These are phyloP conservation scores for Semnornis frantzii DNA, from an alignment of 2,113 vertebrate species.

Conservation along the genomic window DNA sequence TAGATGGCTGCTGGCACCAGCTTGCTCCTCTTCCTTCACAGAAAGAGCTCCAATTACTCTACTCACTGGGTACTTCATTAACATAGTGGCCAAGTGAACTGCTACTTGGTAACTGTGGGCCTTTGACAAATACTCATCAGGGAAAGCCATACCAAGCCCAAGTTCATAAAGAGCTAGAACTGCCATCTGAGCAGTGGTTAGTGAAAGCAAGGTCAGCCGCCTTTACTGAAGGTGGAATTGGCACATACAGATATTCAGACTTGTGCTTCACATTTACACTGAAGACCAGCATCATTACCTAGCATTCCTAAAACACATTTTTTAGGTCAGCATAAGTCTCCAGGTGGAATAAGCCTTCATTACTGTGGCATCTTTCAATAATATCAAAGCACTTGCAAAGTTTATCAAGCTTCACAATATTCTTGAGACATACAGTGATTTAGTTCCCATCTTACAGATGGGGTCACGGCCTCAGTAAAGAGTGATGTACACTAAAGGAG, in stretches of 20 bases:
- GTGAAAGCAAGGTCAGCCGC: background rate
- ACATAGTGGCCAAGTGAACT: background rate
- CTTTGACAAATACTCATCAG: background rate
- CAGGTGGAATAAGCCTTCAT: background rate
- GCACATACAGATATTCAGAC: background rate
- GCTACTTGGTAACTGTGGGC: background rate
- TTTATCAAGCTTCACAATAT: conserved; percentile 34
- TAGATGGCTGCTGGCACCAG: background rate
- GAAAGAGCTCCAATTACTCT: background rate
- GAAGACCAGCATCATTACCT: background rate
- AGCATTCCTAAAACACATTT: background rate
- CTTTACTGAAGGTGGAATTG: background rate
- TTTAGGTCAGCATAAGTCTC: background rate
- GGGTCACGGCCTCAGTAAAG: background rate
- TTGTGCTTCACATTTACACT: background rate
- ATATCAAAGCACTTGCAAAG: conserved; percentile 18
- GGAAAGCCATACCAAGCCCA: background rate
- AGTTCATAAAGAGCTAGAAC: background rate
- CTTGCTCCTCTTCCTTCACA: background rate
- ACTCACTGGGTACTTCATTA: background rate
- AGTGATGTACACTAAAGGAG: background rate
- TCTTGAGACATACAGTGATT: background rate
- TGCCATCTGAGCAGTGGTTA: background rate
- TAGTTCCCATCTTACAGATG: background rate
- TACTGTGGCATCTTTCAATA: background rate